Conservation (phyloP, 2,113 vertebrate species). For the Orycteropus afer region DNA sequence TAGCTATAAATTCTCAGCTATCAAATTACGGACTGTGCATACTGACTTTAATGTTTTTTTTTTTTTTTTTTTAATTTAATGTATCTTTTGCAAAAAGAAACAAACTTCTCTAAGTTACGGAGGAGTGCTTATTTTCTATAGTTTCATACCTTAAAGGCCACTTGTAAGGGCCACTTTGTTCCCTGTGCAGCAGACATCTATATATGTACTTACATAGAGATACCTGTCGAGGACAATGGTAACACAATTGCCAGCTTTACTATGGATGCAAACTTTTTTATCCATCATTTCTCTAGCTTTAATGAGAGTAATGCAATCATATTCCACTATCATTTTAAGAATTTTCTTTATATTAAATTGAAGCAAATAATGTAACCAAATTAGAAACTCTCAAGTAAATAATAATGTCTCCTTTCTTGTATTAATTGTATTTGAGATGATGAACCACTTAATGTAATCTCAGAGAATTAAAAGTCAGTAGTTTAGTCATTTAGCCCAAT, state of each 20-base stretch:
- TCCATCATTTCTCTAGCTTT: not conserved
- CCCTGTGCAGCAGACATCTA: not conserved
- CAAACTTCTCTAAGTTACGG: constrained; percentile 16
- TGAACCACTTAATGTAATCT: not conserved
- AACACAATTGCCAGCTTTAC: not conserved
- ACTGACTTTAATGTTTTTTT: constrained; percentile 55
- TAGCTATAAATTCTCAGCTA: constrained; percentile 59
- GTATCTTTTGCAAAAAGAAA: constrained; percentile 44
- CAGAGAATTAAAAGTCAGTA: not conserved
- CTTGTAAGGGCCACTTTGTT: not conserved
- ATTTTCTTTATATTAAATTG: not conserved
- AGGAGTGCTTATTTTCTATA: constrained; percentile 60
- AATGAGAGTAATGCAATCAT: not conserved
- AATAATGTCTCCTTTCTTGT: not conserved
- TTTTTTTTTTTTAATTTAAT: too few species aligned
- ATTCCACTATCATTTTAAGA: not conserved
- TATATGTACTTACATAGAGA: not conserved
- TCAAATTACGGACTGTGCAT: constrained; percentile 56
- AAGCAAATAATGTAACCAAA: not conserved
- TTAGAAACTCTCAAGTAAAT: not conserved
- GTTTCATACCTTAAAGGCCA: not conserved
- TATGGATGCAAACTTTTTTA: not conserved
- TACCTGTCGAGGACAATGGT: not conserved
- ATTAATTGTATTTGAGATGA: not conserved
- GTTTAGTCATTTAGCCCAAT: not conserved